Base-by-base conservation (phyloP, 1,140 invertebrate species). In the Bombus picipes region DNA sequence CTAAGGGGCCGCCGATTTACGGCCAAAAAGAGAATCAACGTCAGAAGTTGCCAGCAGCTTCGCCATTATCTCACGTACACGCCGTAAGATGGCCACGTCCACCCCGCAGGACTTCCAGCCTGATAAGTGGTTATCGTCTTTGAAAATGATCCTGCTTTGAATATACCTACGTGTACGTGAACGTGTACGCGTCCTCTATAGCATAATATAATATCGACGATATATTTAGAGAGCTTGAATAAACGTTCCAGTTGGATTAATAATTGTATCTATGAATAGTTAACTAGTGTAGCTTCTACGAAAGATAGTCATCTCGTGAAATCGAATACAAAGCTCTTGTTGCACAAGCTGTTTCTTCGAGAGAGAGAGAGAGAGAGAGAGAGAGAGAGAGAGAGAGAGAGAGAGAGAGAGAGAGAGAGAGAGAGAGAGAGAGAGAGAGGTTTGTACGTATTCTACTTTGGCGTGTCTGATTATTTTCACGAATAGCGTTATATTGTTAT, bases 71-170 rank as follows among this genome's bases (percentile, higher is more conserved):
- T 79, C 68, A 53, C 37, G 70, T 39, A 68, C 43, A 76, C 28
- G 62, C 47, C 9, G 41, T 47, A 76, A 79, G 47, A 71, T 75
- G 83, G 10, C 53, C 39, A 37, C 53, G 70, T n/a, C 62, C 75
- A 57, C 71, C 68, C 71, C 78, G 78, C 57, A 43, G 78, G 70
- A 81, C 74, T 74, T 68, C 22, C 57, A 34, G 43, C 1, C 70
- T 74, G 78, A 85, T 85, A 85, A 85, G 83, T 81, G 76, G 83
- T 81, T 81, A 80, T 85, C 83, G 41, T n/a, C 57, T 85, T 53
- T 73, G 70, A 81, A 85, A 85, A 74, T 85, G 70, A 79, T 72
- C 83, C 76, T 32, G 39, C 76, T 83, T 83, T 57, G 43, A 78
- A 80, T 85, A 72, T 72, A 62, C 57, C 57, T 28, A 59, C 28